Base-by-base conservation (phyloP, 2,113 vertebrate genomes). In the Salvator merianae region DNA sequence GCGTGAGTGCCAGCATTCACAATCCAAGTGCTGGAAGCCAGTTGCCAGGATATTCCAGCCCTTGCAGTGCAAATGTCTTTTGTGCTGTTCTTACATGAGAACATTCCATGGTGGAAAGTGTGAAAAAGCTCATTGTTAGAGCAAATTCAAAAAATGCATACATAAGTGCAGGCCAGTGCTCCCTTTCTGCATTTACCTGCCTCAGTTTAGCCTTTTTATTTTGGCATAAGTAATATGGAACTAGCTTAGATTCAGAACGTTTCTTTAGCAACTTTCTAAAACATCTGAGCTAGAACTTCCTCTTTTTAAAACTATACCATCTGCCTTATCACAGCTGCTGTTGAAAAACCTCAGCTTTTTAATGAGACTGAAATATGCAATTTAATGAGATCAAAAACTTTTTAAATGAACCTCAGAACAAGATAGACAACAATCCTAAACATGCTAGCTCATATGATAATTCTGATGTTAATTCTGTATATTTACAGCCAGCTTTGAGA, bases 401-500 rank as follows among this genome's bases (percentile, higher is more conserved):
- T n/a, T 84, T 84, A 77, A 75, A 84, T 84, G 74, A 84, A 63
- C 43, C 47, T 55, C 82, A 69, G 76, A 76, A 83, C 53, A 5
- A 47, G 69, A 50, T 53, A 7, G 66, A 34, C 18, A 38, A n/a
- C 34, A 12, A n/a, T 22, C 40, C 38, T 30, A 79, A 79, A 20
- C 28, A 12, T 68, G 38, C 77, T 14, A 22, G 28, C 66, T 50
- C 43, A 65, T 6, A 12, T 53, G 62, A 20, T 24, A 66, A 28
- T 28, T 62, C 28, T 28, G 20, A 26, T 8, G 47, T 74, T 82
- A 40, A 73, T 53, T 63, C 50, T 22, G 34, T 2, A 43, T 32
- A 55, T 83, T 34, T 34, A 53, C 36, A 43, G 40, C n/a, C 75
- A 5, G n/a, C 13, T 24, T 32, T 47, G 47, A 66, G 66, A 32